Evolutionary conservation across 2,113 vertebrate genomes (phyloP).

Genomic region (Dicerorhinus sumatrensis): DNA sequence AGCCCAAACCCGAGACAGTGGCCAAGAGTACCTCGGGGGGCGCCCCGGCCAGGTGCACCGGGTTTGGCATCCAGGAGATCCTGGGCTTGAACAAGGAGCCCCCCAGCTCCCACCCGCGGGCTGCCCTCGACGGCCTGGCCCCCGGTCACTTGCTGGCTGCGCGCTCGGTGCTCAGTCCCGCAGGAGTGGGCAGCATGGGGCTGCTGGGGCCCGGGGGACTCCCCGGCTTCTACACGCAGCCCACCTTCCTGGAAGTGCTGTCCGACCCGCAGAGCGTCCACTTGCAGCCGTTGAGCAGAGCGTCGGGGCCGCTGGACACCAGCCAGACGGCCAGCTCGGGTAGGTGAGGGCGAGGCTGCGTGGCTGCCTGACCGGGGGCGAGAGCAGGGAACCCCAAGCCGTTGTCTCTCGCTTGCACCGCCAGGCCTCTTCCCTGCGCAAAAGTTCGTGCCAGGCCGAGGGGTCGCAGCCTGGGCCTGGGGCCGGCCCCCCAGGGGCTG

Average conservation of each 20-base stretch:
- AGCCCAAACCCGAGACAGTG: conserved; percentile 89
- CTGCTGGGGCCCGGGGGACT: conserved; percentile 94
- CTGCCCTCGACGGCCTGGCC: conserved; percentile 91
- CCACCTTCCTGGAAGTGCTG: conserved; percentile 96
- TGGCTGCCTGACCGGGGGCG: not conserved
- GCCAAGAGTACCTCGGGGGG: conserved; percentile 80
- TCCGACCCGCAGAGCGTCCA: conserved; percentile 94
- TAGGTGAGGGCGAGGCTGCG: conserved; percentile 84
- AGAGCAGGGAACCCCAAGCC: not conserved
- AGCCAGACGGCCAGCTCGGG: conserved; percentile 97
- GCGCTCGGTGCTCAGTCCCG: conserved; percentile 93
- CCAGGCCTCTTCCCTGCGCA: conserved; percentile 29
- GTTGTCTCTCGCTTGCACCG: not conserved
- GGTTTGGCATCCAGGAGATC: conserved; percentile 99
- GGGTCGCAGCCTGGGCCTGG: not conserved
- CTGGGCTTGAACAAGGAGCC: conserved; percentile 98
- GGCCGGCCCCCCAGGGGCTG: not conserved
- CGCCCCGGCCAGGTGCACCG: conserved; percentile 92
- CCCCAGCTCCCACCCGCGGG: conserved; percentile 89
- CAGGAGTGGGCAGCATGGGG: conserved; percentile 95
- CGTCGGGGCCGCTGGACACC: conserved; percentile 90
- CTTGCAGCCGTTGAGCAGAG: conserved; percentile 92
- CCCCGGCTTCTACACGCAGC: conserved; percentile 96
- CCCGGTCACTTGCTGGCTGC: conserved; percentile 94
- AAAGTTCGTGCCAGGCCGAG: conserved; percentile 68